Percentiles rank a stretch among this genome's conserved stretches.
phyloP scores from a whole-genome alignment of 2,113 vertebrate species.

The Xenus cinereus region DNA sequence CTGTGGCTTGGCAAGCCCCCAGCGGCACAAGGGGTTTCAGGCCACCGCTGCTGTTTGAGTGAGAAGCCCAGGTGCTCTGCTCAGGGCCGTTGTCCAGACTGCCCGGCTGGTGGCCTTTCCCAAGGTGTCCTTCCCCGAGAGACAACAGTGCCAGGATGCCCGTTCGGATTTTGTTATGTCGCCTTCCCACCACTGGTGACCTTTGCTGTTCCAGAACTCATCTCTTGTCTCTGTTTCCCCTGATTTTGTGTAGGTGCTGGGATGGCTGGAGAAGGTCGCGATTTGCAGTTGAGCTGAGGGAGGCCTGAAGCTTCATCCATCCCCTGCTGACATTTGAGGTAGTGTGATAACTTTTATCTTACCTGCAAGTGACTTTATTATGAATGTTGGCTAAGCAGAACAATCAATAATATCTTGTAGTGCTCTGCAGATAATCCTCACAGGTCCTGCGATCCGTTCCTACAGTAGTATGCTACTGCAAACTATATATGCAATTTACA shows the following conservation, averaged over 20 bases:
- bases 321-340: slow-evolving; percentile 35
- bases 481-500: neutral
- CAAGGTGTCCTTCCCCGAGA: neutral
- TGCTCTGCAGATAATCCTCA: neutral
- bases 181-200: rapidly evolving
- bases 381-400: neutral
- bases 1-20: neutral
- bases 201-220: neutral
- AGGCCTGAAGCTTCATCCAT: neutral
- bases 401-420: neutral
- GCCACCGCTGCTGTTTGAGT: neutral
- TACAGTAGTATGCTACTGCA: neutral
- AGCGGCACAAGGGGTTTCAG: neutral
- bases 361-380: neutral
- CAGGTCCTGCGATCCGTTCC: neutral
- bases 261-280: neutral
- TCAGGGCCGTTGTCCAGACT: neutral
- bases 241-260: slow-evolving; percentile 16
- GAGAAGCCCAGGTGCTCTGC: slow-evolving; percentile 7
- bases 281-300: slow-evolving; percentile 20
- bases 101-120: neutral
- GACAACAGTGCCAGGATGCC: neutral
- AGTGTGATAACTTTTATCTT: neutral
- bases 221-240: neutral
- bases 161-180: neutral